Evolutionary conservation across 2,888 invertebrate species (phyloP).

Genomic region (Blastobasis adustella): DNA sequence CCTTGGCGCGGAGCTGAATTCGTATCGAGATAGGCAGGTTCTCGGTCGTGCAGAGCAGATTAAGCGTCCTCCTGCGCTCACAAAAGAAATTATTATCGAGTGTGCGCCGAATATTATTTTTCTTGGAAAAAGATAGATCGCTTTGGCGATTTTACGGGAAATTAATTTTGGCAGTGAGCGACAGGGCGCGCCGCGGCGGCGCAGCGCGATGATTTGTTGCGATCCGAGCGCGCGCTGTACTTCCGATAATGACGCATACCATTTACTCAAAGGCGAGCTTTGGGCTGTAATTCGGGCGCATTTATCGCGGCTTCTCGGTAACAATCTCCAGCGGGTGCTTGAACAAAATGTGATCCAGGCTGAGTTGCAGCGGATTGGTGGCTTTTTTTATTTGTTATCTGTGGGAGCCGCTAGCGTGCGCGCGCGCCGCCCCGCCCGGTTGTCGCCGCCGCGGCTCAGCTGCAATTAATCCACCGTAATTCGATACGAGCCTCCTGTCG

Average conservation of each 20-base stretch:
- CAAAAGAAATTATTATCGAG: constrained; percentile 51
- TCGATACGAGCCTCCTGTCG: constrained; percentile 66
- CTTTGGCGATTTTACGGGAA: constrained; percentile 66
- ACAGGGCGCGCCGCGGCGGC: constrained; percentile 40
- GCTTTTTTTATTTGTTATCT: constrained; percentile 8
- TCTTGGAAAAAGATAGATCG: constrained; percentile 67
- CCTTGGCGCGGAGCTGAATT: constrained; percentile 42
- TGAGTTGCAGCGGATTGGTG: constrained; percentile 1
- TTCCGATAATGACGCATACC: constrained; percentile 60
- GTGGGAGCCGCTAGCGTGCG: constrained; percentile 24
- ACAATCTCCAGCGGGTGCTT: constrained; percentile 27
- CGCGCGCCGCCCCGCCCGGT: constrained; percentile 38
- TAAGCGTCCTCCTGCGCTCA: constrained; percentile 38
- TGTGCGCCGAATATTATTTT: constrained; percentile 54
- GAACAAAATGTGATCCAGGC: constrained; percentile 29
- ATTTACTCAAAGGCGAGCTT: constrained; percentile 53
- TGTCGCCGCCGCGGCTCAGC: constrained; percentile 50
- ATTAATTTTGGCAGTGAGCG: constrained; percentile 69
- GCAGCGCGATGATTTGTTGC: constrained; percentile 54
- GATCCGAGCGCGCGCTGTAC: constrained; percentile 52
- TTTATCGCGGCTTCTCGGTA: constrained; percentile 45
- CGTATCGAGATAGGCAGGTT: constrained; percentile 49
- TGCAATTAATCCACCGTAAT: constrained; percentile 70
- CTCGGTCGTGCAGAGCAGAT: constrained; percentile 42
- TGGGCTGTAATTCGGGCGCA: constrained; percentile 43